Percentiles rank a stretch among this genome's conserved stretches.
phyloP scores from a whole-genome alignment of 2,888 invertebrate species.

The Charanyca ferruginea region DNA sequence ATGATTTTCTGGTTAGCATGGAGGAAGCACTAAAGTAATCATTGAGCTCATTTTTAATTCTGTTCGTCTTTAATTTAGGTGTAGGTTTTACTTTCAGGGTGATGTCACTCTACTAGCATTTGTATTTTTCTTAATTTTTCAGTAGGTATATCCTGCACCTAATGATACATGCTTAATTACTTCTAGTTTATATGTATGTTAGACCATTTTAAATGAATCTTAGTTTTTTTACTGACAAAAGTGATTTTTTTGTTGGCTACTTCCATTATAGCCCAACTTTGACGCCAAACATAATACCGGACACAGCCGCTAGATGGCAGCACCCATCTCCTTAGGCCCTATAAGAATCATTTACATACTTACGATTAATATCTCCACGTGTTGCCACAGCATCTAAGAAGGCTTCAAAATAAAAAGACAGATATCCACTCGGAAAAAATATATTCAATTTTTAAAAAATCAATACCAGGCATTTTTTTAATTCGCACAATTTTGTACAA shows the following conservation, averaged over 20 bases:
- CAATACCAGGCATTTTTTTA: constrained; percentile 89
- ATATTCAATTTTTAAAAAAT: constrained; percentile 91
- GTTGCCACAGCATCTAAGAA: neutral
- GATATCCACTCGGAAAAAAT: constrained; percentile 89
- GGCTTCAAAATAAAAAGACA: constrained; percentile 73
- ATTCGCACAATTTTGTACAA: constrained; percentile 89
- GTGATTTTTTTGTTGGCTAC: no score
- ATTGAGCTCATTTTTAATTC: neutral
- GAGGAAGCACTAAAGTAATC: no score
- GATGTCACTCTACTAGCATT: no score
- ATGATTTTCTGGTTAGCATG: neutral
- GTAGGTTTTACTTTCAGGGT: no score
- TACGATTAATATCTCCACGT: neutral
- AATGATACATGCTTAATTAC: neutral
- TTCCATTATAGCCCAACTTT: neutral
- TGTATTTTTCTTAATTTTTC: neutral
- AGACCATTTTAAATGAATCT: neutral
- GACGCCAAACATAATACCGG: neutral
- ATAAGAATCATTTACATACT: constrained; percentile 5
- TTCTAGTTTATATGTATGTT: neutral
- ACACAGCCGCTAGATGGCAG: constrained; percentile 40
- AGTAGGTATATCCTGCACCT: neutral
- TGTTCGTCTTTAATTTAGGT: neutral
- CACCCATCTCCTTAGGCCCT: neutral
- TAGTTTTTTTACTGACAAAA: neutral